These are phyloP conservation scores for Microctenopoma stevenorrisi DNA, from an alignment of 2,797 vertebrate genomes.

Conservation along the genomic window DNA sequence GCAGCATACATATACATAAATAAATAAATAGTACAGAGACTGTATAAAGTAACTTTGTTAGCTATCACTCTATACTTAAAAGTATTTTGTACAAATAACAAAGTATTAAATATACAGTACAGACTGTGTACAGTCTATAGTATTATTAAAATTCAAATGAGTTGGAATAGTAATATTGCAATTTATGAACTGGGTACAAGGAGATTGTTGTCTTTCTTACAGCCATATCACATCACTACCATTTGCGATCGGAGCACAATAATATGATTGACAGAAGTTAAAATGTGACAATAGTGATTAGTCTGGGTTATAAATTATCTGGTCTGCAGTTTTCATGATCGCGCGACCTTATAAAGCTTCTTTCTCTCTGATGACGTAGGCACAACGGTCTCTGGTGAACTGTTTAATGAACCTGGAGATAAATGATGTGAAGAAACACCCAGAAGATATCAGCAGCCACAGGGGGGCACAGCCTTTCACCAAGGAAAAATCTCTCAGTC, in stretches of 20 bases:
- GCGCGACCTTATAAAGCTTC: background rate
- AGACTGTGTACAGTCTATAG: background rate
- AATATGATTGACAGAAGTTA: too few relatives aligned
- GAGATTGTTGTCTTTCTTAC: too few relatives aligned
- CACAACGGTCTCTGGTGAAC: conserved; percentile 9
- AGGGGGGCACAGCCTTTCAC: conserved; percentile 20
- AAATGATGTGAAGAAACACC: conserved; percentile 29
- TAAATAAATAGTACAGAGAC: too few relatives aligned
- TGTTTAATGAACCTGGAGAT: conserved; percentile 24
- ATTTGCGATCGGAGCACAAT: too few relatives aligned
- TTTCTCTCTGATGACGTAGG: background rate
- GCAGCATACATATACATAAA: background rate
- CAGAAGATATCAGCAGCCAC: conserved; percentile 16
- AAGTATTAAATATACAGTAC: background rate
- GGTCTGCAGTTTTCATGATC: background rate
- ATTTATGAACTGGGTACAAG: too few relatives aligned
- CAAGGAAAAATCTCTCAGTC: conserved; percentile 42
- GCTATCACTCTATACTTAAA: background rate
- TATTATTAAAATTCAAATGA: background rate
- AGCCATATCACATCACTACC: too few relatives aligned
- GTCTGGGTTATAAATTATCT: background rate
- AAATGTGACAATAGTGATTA: too few relatives aligned
- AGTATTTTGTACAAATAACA: background rate
- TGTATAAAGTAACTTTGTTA: background rate
- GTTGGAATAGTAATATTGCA: too few relatives aligned